A percentile compares a stretch with the other conserved stretches of the same genome.
Evolutionary conservation across 2,888 invertebrate species (phyloP).

Genomic region (Scaptomyza polygonia): DNA sequence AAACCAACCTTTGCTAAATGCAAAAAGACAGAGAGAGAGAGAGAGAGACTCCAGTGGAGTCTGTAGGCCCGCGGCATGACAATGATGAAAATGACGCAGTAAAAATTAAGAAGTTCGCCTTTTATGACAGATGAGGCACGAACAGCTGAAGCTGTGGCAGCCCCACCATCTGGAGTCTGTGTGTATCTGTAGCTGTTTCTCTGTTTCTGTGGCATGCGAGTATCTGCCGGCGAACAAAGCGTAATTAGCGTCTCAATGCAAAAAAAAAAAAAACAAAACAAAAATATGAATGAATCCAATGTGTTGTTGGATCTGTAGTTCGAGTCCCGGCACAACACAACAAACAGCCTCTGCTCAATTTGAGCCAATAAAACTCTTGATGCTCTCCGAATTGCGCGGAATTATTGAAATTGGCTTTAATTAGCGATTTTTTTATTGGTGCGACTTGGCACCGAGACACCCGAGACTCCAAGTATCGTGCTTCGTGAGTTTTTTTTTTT

Average conservation of each 20-base stretch:
- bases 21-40: conserved; percentile 21
- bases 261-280: conserved; percentile 27
- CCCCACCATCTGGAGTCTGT: conserved; percentile 33
- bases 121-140: conserved; percentile 83
- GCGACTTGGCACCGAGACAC: conserved; percentile 29
- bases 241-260: conserved; percentile 75
- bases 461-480: conserved; percentile 2
- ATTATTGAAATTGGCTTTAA: conserved; percentile 76
- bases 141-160: conserved; percentile 60
- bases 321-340: conserved; percentile 15
- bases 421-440: conserved; percentile 75
- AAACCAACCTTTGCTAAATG: conserved; percentile 57
- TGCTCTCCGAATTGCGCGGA: conserved; percentile 46
- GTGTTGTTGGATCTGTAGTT: no score
- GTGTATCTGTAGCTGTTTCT: conserved; percentile 13
- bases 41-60: conserved; percentile 22
- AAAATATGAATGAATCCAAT: conserved; percentile 49
- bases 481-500: conserved; percentile 30
- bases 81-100: conserved; percentile 82
- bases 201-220: conserved; percentile 13
- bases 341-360: conserved; percentile 56
- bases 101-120: conserved; percentile 82
- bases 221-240: conserved; percentile 57
- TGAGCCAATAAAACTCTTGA: conserved; percentile 69
- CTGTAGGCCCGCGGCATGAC: conserved; percentile 63